Base-by-base conservation (phyloP, 2,797 vertebrate genomes). In the Enteromius treurensis region DNA sequence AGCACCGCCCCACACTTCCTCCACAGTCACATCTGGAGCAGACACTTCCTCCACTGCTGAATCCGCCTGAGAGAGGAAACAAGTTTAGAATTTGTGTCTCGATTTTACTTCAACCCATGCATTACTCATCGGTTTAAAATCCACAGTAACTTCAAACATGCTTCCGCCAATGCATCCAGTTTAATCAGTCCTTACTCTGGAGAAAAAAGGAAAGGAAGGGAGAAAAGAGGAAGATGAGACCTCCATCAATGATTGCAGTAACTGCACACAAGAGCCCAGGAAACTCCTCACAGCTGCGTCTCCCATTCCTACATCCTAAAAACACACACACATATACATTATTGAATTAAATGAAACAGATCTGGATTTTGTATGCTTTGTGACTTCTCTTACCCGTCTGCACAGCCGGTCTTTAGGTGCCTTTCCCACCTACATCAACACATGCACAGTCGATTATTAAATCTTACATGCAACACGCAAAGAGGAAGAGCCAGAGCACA, bases 331-430 rank as follows among this genome's bases (percentile, higher is more conserved):
- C 19, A 70, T 21, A 47, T 29, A 19, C 13, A 29, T 34, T 86
- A 32, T 45, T 47, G n/a, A 26, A 60, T 40, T 7, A 68, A 23
- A 64, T 42, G 78, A 55, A 23, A 62, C 26, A 17, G 2, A 40
- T 5, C 2, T 53, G 29, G 6, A 40, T 9, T 51, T 3, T 37
- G 17, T 0, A 34, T 58, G 21, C n/a, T 51, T 4, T 65, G 58
- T 34, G 26, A 64, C 37, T 55, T 60, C 89, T 93, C 96, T 94
- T 90, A 96, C 98, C 93, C 97, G 92, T 92, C 97, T 95, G 90
- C 97, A 99, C 2, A 99, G 89, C 65, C 98, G 95, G 86, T 99
- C 98, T 93, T 99, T 99, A 0, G 98, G 97, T 40, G 97, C 94
- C 92, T 99, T 99, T 77, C 98, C 98, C 89, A 99, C 98, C 98